phyloP scores from a whole-genome alignment of 2,888 invertebrate genomes.

The Adelphocoris suturalis region DNA sequence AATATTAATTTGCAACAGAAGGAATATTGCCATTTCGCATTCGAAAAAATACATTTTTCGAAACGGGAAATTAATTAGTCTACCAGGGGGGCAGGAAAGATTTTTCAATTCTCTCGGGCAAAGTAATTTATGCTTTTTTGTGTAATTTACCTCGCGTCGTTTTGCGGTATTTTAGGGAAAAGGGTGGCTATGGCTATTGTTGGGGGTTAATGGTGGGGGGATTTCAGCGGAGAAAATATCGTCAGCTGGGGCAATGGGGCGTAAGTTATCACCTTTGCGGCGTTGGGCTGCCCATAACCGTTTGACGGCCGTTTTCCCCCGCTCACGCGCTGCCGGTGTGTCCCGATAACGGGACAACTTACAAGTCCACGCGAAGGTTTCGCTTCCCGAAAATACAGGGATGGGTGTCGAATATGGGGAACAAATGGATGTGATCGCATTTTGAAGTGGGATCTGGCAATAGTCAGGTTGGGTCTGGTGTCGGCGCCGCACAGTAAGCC shows the following conservation, averaged over 20 bases:
- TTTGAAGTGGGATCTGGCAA: too few species aligned
- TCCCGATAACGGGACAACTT: too few species aligned
- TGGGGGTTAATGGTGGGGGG: neutral
- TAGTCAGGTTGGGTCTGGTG: too few species aligned
- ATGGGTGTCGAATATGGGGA: too few species aligned
- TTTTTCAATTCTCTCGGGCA: neutral
- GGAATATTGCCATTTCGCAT: neutral
- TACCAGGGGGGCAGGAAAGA: neutral
- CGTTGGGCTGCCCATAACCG: neutral
- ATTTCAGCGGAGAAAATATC: neutral
- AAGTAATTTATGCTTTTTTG: neutral
- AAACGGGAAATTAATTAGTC: slow-evolving; percentile 22
- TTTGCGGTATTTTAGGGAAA: slow-evolving; percentile 14
- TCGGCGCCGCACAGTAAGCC: too few species aligned
- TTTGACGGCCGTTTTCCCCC: slow-evolving; percentile 1
- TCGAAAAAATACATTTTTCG: neutral
- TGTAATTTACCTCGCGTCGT: neutral
- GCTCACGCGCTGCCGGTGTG: neutral
- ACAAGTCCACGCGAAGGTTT: too few species aligned
- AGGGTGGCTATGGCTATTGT: slow-evolving; percentile 7
- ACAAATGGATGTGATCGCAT: too few species aligned
- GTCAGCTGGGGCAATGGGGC: slow-evolving; percentile 24
- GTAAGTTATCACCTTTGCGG: slow-evolving; percentile 34
- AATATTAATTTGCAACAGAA: neutral
- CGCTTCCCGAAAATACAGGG: too few species aligned